Percentiles rank a stretch among this genome's conserved stretches.
phyloP scores from a whole-genome alignment of 2,797 vertebrate genomes.

The Parauchenoglanis ngamensis region DNA sequence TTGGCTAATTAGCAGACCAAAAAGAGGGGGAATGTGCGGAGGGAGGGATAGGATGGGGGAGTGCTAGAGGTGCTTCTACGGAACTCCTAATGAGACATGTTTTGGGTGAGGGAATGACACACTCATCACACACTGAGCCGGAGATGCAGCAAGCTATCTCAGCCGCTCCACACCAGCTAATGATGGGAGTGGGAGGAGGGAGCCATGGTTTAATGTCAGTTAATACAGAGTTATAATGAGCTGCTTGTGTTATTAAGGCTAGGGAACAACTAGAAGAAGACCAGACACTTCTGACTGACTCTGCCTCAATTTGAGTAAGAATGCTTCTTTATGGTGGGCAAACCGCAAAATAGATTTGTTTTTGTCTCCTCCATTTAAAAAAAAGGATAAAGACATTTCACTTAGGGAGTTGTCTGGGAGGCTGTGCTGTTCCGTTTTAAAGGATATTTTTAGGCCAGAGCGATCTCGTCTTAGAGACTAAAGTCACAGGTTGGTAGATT shows the following conservation, averaged over 20 bases:
- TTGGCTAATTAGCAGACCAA: constrained; percentile 88
- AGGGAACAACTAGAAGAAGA: constrained; percentile 51
- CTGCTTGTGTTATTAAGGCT: constrained; percentile 68
- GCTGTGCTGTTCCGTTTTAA: constrained; percentile 38
- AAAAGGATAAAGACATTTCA: constrained; percentile 43
- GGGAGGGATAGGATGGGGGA: constrained; percentile 77
- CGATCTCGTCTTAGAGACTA: constrained; percentile 25
- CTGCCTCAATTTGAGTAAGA: constrained; percentile 31
- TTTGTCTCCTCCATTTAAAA: constrained; percentile 49
- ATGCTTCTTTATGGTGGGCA: constrained; percentile 23
- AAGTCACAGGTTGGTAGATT: constrained; percentile 39
- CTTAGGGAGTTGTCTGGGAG: constrained; percentile 35
- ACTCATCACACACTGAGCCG: constrained; percentile 77
- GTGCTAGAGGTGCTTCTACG: constrained; percentile 84
- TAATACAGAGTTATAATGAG: constrained; percentile 88
- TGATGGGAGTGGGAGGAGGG: constrained; percentile 87
- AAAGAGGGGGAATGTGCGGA: constrained; percentile 62
- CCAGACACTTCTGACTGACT: constrained; percentile 38
- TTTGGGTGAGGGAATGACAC: constrained; percentile 91
- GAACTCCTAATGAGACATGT: constrained; percentile 96
- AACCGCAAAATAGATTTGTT: constrained; percentile 42
- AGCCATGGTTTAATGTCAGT: constrained; percentile 86
- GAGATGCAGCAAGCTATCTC: constrained; percentile 76
- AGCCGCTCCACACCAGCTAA: constrained; percentile 86
- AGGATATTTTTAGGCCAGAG: constrained; percentile 35